Conservation (phyloP, 2,113 vertebrate species). For the Chauna torquata region DNA sequence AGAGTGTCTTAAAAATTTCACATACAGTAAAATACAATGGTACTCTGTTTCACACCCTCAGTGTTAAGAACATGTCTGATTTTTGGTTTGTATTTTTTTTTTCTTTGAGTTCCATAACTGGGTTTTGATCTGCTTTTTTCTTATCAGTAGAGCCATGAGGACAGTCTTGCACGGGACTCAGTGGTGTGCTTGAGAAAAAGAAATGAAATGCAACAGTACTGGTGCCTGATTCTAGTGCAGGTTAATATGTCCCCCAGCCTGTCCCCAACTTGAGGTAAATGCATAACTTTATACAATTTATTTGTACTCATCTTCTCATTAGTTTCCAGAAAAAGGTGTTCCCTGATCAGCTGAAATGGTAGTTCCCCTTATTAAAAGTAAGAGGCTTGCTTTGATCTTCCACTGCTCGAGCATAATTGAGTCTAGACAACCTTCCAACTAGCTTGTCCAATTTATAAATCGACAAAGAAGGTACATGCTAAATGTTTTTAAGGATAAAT, state of each 20-base stretch:
- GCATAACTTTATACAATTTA: background rate
- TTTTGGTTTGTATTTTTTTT: background rate
- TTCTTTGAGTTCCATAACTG: background rate
- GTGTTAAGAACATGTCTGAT: background rate
- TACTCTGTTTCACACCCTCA: accelerated
- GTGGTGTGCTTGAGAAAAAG: background rate
- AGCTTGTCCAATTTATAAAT: slow-evolving; percentile 60
- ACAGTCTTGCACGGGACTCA: background rate
- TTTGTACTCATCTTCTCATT: background rate
- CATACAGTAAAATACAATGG: background rate
- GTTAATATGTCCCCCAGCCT: background rate
- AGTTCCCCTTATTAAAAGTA: background rate
- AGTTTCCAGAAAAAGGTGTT: background rate
- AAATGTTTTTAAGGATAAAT: slow-evolving; percentile 67
- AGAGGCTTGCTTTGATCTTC: slow-evolving; percentile 66
- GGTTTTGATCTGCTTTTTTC: background rate
- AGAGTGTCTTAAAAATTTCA: background rate
- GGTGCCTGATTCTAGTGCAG: background rate
- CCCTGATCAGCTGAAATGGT: background rate
- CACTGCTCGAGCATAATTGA: slow-evolving; percentile 45
- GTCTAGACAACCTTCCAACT: slow-evolving; percentile 50
- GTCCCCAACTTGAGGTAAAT: background rate
- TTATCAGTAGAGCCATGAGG: background rate
- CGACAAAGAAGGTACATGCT: slow-evolving; percentile 61
- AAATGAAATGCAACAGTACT: background rate